Evolutionary conservation across 1,140 invertebrate species (phyloP).

Genomic region (Apolygus lucorum): DNA sequence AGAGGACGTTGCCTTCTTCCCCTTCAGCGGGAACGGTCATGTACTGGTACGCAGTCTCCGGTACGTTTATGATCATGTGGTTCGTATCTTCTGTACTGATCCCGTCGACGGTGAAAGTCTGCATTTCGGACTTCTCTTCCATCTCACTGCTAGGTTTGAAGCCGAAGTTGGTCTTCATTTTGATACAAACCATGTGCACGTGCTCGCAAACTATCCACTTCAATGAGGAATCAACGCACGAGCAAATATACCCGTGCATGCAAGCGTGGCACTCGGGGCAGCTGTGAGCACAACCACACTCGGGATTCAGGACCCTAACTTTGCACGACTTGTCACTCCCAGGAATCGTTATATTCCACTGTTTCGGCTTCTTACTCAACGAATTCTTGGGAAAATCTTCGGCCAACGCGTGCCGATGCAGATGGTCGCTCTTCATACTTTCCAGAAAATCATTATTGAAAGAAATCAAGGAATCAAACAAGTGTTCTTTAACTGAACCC

Average conservation of each 20-base stretch:
- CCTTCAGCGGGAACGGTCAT: slow-evolving; percentile 3
- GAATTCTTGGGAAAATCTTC: not conserved
- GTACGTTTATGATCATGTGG: not conserved
- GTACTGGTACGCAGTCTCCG: slow-evolving; percentile 2
- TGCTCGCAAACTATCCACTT: slow-evolving; percentile 12
- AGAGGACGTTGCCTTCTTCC: not conserved
- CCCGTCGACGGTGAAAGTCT: not conserved
- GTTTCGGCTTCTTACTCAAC: not conserved
- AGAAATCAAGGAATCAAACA: not conserved
- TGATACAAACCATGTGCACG: not conserved
- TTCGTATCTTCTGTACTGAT: not conserved
- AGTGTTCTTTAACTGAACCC: not conserved
- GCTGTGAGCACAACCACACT: not conserved
- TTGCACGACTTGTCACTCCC: not conserved
- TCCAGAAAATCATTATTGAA: not conserved
- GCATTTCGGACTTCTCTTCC: not conserved
- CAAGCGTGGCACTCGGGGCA: slow-evolving; percentile 1
- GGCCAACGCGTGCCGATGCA: not conserved
- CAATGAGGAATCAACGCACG: slow-evolving; percentile 1
- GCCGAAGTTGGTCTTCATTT: not conserved
- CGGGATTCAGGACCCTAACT: not conserved
- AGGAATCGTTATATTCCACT: not conserved
- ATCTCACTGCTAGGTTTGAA: not conserved
- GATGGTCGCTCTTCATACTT: not conserved
- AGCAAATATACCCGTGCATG: slow-evolving; percentile 3